Conservation (phyloP, 2,888 invertebrate species). For the Drosophila kanekoi region DNA sequence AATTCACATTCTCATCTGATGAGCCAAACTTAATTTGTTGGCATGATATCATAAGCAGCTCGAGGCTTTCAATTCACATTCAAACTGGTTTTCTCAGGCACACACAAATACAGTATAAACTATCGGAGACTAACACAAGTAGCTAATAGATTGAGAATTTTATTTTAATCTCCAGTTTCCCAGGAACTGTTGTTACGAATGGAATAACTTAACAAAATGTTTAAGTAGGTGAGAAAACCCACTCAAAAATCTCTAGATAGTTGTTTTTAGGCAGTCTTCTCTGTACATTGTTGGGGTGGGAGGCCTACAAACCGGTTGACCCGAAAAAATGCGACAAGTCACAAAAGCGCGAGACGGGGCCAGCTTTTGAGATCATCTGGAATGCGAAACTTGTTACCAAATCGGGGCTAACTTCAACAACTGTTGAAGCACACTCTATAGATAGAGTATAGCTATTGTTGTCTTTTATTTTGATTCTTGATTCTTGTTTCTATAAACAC, state of each 20-base stretch:
- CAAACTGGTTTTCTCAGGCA: conserved; percentile 60
- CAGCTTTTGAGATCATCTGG: conserved; percentile 46
- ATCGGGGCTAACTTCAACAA: conserved; percentile 49
- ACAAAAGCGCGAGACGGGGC: neutral
- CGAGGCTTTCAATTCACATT: conserved; percentile 13
- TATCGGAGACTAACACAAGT: neutral
- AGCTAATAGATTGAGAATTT: neutral
- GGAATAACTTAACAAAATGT: neutral
- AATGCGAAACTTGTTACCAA: conserved; percentile 65
- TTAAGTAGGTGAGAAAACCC: no score
- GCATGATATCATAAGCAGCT: conserved; percentile 60
- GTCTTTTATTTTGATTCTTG: conserved; percentile 41
- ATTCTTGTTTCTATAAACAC: conserved; percentile 17
- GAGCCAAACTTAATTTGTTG: conserved; percentile 23
- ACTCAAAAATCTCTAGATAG: neutral
- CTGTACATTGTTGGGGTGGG: conserved; percentile 25
- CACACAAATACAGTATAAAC: conserved; percentile 15
- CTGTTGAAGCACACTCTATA: no score
- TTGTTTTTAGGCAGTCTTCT: conserved; percentile 4
- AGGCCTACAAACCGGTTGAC: conserved; percentile 51
- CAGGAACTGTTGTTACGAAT: neutral
- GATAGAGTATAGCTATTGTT: conserved; percentile 6
- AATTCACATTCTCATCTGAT: conserved; percentile 13
- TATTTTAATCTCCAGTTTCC: neutral
- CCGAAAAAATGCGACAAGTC: conserved; percentile 36